These are phyloP conservation scores for Myzus persicae DNA, from an alignment of 1,140 invertebrate genomes.

Conservation along the genomic window DNA sequence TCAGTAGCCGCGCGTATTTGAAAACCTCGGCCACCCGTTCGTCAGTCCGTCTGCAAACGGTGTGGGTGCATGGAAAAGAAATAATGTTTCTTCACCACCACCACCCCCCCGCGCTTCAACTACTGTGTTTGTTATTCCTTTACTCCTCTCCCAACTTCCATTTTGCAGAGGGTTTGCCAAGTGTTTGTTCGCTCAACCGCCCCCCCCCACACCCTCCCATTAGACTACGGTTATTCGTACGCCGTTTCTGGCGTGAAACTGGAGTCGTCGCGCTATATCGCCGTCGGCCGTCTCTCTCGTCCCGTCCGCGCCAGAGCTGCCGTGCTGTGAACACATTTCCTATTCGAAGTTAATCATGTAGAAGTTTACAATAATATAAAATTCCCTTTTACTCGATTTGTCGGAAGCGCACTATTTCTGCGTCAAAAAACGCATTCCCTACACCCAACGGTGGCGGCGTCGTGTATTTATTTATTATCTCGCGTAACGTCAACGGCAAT, in stretches of 20 bases:
- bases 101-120: neutral
- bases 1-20: neutral
- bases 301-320: neutral
- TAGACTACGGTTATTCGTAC: neutral
- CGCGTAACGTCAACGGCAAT: conserved; percentile 49
- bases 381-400: conserved; percentile 58
- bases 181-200: conserved; percentile 15
- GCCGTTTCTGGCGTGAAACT: conserved; percentile 36
- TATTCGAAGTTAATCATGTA: conserved; percentile 57
- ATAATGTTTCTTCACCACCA: conserved; percentile 27
- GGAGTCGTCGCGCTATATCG: neutral
- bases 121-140: neutral
- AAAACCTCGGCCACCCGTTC: neutral
- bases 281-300: neutral
- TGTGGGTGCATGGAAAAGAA: neutral
- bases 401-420: conserved; percentile 55
- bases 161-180: conserved; percentile 34
- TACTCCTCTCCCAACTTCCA: conserved; percentile 15
- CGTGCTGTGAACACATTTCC: conserved; percentile 34
- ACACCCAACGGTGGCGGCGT: neutral
- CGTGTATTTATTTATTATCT: conserved; percentile 51
- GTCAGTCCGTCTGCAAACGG: neutral
- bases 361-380: conserved; percentile 59
- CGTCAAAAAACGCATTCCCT: conserved; percentile 53
- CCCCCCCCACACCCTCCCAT: neutral